phyloP scores from a whole-genome alignment of 53 echinoderm and acorn worm genomes.

The Actinopyga echinites region DNA sequence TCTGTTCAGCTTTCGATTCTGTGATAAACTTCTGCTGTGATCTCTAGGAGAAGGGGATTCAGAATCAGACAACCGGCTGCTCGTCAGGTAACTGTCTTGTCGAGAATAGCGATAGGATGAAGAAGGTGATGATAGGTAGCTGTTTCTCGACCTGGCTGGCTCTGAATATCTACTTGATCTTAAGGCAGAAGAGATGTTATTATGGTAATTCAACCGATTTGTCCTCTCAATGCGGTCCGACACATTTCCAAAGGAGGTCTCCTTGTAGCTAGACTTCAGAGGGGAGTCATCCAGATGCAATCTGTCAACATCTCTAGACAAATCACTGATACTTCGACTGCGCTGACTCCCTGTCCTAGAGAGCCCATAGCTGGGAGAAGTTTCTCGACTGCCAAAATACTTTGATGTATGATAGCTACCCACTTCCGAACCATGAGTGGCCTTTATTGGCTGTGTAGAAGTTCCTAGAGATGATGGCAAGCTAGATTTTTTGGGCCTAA shows the following conservation, averaged over 20 bases:
- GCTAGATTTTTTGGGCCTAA: conserved; percentile 30
- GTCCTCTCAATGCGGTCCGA: conserved; percentile 3
- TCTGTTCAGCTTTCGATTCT: conserved; percentile 10
- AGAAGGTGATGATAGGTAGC: background rate
- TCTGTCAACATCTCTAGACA: background rate
- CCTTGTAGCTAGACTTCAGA: background rate
- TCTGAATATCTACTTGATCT: conserved; percentile 8
- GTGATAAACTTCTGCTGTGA: background rate
- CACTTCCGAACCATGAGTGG: conserved; percentile 20
- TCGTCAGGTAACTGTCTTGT: conserved; percentile 15
- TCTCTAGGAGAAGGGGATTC: conserved; percentile 4
- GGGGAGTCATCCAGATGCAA: background rate
- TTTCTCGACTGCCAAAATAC: background rate
- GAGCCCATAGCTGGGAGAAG: background rate
- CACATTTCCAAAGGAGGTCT: conserved; percentile 21
- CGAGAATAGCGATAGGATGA: background rate
- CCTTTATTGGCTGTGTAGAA: conserved; percentile 1
- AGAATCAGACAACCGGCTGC: conserved; percentile 3
- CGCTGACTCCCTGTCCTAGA: conserved; percentile 1
- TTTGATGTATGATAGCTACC: background rate
- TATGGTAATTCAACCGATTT: background rate
- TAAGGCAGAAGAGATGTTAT: background rate
- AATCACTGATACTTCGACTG: conserved; percentile 22
- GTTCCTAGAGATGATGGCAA: conserved; percentile 26
- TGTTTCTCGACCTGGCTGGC: background rate